A percentile compares a stretch with the other conserved stretches of the same genome.
These are phyloP conservation scores for Podarcis raffonei DNA, from an alignment of 2,113 vertebrate species.

Conservation along the genomic window DNA sequence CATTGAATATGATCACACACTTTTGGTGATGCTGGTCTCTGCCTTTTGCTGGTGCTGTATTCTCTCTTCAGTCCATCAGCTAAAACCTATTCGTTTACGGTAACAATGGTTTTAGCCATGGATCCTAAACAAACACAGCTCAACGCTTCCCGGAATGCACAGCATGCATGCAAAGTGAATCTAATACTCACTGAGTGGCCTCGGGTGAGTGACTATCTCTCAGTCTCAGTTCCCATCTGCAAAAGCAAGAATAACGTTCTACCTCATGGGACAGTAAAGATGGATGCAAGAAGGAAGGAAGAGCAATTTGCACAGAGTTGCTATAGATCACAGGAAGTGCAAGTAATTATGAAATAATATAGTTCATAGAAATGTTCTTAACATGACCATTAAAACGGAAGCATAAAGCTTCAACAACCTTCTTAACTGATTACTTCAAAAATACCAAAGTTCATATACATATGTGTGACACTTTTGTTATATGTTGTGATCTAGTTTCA, in stretches of 20 bases:
- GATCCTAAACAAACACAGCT: background rate
- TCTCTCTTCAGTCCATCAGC: background rate
- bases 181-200: constrained; percentile 30
- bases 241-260: constrained; percentile 39
- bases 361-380: background rate
- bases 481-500: no score
- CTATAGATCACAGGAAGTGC: background rate
- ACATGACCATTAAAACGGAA: background rate
- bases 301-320: background rate
- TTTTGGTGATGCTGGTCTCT: background rate
- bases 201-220: constrained; percentile 21
- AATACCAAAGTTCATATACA: background rate
- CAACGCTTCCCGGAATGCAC: background rate
- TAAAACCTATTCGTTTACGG: background rate
- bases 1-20: background rate
- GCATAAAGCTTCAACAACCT: background rate
- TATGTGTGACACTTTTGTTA: no score
- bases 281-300: background rate
- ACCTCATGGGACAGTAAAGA: constrained; percentile 8
- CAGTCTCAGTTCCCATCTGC: constrained; percentile 35
- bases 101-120: background rate
- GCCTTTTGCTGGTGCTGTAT: background rate
- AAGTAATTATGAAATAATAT: background rate
- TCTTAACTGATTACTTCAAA: background rate
- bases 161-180: constrained; percentile 29